Evolutionary conservation across 53 echinoderm and acorn worm species (phyloP), one percentile per base, ranked within the genome.

Genomic region (Apostichopus leukothele): DNA sequence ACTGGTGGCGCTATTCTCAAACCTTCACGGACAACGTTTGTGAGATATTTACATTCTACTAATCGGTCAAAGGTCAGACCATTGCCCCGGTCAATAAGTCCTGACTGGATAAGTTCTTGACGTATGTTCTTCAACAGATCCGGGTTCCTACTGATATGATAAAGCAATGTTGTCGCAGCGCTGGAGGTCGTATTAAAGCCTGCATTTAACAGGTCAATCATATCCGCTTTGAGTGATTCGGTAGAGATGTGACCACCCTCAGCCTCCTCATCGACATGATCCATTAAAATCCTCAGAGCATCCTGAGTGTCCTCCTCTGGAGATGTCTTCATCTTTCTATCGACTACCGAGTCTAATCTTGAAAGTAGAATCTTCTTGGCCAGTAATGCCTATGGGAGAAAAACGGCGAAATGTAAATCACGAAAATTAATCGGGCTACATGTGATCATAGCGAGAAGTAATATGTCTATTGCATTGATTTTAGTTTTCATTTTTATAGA

Each of bases 1-100:
- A 94, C 83, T 4, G 99, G 99, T 13, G 99, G 99, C n/a, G 92
- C 88, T 26, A 98, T 90, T 26, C 99, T 87, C 57, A 98, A 59
- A 21, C 74, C 71, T 86, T 98, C 99, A 75, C 93, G 94, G 74
- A 98, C 93, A 1, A 98, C 99, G 60, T 88, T 91, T 9, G 75
- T 86, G 21, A 94, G 78, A 75, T 98, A 98, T 78, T 91, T 94
- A 6, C 96, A 90, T 20, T 94, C 89, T 5, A 89, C 81, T 27
- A 98, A 73, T 67, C 74, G 79, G 66, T 91, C 88, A 18, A 93
- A 89, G 4, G 96, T 93, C 53, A 96, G 84, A 1, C 83, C 91
- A 5, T 71, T 76, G 54, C 89, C 86, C 74, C 88, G 75, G 55
- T 75, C 83, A 5, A 91, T 52, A 39, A 96, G 81, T 22, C 75